Percentiles rank a stretch among this genome's conserved stretches.
Evolutionary conservation across 2,113 vertebrate genomes (phyloP).

Genomic region (Heteronetta atricapilla): DNA sequence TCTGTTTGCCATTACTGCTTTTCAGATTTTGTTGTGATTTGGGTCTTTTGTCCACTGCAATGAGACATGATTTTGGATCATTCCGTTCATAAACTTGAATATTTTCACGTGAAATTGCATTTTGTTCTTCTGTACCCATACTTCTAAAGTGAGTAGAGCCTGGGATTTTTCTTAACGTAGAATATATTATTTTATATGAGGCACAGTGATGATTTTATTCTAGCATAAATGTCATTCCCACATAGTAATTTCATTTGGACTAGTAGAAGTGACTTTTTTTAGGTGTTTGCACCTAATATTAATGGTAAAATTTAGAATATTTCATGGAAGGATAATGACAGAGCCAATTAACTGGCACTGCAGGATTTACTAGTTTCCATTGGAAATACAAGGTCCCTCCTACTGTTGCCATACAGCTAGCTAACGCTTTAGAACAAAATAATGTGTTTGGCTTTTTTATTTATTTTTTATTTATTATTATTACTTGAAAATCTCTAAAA

Average conservation of each 20-base stretch:
- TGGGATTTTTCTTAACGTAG: background rate
- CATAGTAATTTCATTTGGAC: constrained; percentile 44
- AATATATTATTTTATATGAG: background rate
- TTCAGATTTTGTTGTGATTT: background rate
- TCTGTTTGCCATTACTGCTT: background rate
- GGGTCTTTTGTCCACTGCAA: background rate
- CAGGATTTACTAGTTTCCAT: constrained; percentile 12
- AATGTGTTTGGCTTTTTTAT: background rate
- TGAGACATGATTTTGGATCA: background rate
- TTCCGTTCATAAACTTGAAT: background rate
- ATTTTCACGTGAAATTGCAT: background rate
- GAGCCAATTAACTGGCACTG: background rate
- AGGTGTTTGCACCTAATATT: constrained; percentile 55
- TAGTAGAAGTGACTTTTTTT: background rate
- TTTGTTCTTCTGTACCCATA: background rate
- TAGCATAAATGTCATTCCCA: constrained; percentile 55
- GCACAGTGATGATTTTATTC: constrained; percentile 57
- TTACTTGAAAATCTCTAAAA: background rate
- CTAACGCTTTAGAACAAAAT: background rate
- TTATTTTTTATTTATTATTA: background rate
- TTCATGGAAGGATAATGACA: constrained; percentile 6
- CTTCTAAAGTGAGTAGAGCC: background rate
- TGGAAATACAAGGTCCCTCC: background rate
- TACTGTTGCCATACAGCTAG: background rate
- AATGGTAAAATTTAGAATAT: background rate